phyloP scores from a whole-genome alignment of 2,888 invertebrate species.

The Folsomia manolachei region DNA sequence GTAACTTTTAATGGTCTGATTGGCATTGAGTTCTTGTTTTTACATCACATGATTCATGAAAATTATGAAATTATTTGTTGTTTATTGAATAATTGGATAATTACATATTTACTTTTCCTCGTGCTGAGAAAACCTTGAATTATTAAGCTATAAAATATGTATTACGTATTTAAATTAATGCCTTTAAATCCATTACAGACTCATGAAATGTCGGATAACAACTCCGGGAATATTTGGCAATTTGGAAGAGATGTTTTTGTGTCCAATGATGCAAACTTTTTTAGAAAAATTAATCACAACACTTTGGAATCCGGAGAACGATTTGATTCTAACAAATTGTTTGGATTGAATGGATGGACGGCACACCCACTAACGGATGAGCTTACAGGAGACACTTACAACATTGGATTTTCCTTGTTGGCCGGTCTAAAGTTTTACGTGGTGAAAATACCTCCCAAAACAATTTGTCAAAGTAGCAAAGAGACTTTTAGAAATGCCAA shows the following conservation, averaged over 20 bases:
- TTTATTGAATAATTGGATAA: too few relatives aligned
- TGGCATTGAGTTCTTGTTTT: not conserved
- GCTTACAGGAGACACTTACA: conserved; percentile 54
- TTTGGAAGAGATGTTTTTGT: conserved; percentile 56
- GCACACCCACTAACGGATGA: conserved; percentile 56
- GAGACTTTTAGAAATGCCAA: conserved; percentile 51
- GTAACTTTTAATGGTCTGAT: not conserved
- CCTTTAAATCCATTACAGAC: conserved; percentile 48
- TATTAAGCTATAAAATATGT: not conserved
- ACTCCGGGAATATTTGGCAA: conserved; percentile 55
- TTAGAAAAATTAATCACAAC: conserved; percentile 56
- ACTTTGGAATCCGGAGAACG: conserved; percentile 54
- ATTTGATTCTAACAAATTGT: conserved; percentile 53
- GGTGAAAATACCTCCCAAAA: conserved; percentile 48
- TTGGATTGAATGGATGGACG: conserved; percentile 55
- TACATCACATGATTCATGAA: not conserved
- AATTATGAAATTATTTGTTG: not conserved
- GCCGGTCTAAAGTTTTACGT: conserved; percentile 54
- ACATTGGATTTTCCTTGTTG: conserved; percentile 55
- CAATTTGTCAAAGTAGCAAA: conserved; percentile 45
- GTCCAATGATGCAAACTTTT: conserved; percentile 56
- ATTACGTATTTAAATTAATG: not conserved
- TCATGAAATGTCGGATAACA: conserved; percentile 57
- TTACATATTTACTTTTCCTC: too few relatives aligned
- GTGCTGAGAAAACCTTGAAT: too few relatives aligned